Evolutionary conservation across 2,113 vertebrate genomes (phyloP).

Genomic region (Eclectus roratus): DNA sequence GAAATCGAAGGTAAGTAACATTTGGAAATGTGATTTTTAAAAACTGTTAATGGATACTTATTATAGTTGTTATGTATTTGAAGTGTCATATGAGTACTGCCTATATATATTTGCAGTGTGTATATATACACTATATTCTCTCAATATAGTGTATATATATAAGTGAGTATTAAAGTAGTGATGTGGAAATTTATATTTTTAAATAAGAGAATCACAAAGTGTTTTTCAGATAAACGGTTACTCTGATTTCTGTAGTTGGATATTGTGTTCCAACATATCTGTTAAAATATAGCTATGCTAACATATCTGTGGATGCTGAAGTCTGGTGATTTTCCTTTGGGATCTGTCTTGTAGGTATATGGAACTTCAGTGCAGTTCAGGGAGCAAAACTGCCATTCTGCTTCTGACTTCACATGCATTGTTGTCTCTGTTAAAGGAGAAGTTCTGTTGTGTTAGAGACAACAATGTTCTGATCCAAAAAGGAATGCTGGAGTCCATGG

Average conservation of each 20-base stretch:
- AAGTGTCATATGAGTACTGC: neutral
- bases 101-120: neutral
- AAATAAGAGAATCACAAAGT: neutral
- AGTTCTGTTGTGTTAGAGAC: neutral
- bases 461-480: neutral
- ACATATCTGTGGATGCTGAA: neutral
- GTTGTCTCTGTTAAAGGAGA: neutral
- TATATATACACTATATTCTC: neutral
- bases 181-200: neutral
- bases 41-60: neutral
- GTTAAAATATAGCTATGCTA: neutral
- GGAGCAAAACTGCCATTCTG: neutral
- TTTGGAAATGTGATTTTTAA: neutral
- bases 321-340: neutral
- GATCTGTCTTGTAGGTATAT: neutral
- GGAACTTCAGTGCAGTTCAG: neutral
- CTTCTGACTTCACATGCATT: neutral
- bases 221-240: neutral
- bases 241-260: neutral
- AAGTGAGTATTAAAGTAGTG: neutral
- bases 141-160: neutral
- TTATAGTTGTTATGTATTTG: neutral
- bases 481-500: neutral
- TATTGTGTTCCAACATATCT: neutral
- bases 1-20: slow-evolving; percentile 90